Conservation (phyloP, 2,888 invertebrate genomes). For the Rotaria socialis region DNA sequence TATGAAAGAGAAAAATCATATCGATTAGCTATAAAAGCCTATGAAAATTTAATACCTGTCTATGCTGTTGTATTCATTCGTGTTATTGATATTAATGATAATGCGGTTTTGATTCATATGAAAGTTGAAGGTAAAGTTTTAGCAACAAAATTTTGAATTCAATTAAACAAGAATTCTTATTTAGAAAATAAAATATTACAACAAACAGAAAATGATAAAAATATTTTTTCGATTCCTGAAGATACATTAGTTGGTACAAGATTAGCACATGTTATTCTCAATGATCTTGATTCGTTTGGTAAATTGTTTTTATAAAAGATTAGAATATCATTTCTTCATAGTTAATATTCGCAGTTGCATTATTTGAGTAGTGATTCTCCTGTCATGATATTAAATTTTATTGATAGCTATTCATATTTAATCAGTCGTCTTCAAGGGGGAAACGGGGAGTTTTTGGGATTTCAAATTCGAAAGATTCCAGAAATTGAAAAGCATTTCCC, state of each 20-base stretch:
- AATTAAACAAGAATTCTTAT: neutral
- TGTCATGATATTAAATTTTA: too few relatives aligned
- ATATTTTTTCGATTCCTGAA: neutral
- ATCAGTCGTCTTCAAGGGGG: too few relatives aligned
- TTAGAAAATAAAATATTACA: neutral
- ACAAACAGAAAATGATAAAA: neutral
- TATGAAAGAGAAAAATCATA: conserved; percentile 33
- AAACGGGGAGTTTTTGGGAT: too few relatives aligned
- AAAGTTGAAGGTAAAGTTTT: neutral
- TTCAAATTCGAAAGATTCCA: too few relatives aligned
- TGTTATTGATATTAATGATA: neutral
- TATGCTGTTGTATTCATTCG: neutral
- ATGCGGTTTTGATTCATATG: neutral
- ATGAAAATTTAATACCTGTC: neutral
- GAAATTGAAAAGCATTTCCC: too few relatives aligned
- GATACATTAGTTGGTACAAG: neutral
- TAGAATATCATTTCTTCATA: too few relatives aligned
- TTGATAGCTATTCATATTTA: too few relatives aligned
- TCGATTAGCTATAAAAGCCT: conserved; percentile 43
- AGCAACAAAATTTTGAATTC: too few relatives aligned
- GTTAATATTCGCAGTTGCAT: too few relatives aligned
- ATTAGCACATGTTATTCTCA: conserved; percentile 27
- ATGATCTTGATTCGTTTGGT: neutral
- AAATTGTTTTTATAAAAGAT: neutral
- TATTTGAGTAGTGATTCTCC: too few relatives aligned